Base-by-base conservation (phyloP, 64 coral and sea anemone species). In the Montipora sp. region DNA sequence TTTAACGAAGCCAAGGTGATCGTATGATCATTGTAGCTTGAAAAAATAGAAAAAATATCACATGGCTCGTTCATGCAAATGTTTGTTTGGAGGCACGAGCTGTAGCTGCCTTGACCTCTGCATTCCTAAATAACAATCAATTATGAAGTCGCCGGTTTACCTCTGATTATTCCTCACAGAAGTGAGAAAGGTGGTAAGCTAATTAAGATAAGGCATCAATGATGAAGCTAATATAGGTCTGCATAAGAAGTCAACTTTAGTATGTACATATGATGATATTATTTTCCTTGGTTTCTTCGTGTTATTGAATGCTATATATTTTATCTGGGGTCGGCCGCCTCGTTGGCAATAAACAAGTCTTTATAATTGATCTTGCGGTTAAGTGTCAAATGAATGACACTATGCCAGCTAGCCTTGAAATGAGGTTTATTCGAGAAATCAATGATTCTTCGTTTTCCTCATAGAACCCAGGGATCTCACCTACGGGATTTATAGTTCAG, bases 1-100 rank as follows among this genome's bases (percentile, higher is more conserved):
- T 72, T 65, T n/a, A 71, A 72, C 71, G 11, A 50, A 85, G 8
- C 19, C 21, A 13, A 50, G 48, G 82, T 7, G 82, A 85, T 85
- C 68, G 65, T 58, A 15, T 22, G 65, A 85, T 72, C 47, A 51
- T 23, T 5, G 46, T 49, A 72, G 63, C 45, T 71, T 71, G 82
- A 57, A 36, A 36, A 36, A 36, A 36, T 36, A 36, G 36, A 36
- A 67, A 80, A 80, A 55, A 80, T 59, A 78, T 51, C 12, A 16
- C 49, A 16, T 22, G 5, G 11, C 23, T 70, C 12, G 59, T 46
- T 66, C 53, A 57, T 57, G 4, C 74, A 9, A 10, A 11, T 14
- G 6, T 2, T 76, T 36, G 11, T 11, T 46, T 76, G 6, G 44
- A 76, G 11, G 0, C 74, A 7, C 14, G 16, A 78, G 3, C 12